Evolutionary conservation across 2,888 invertebrate species (phyloP), one percentile per base, ranked within the genome.

Genomic region (Cosmorhoe ocellata): DNA sequence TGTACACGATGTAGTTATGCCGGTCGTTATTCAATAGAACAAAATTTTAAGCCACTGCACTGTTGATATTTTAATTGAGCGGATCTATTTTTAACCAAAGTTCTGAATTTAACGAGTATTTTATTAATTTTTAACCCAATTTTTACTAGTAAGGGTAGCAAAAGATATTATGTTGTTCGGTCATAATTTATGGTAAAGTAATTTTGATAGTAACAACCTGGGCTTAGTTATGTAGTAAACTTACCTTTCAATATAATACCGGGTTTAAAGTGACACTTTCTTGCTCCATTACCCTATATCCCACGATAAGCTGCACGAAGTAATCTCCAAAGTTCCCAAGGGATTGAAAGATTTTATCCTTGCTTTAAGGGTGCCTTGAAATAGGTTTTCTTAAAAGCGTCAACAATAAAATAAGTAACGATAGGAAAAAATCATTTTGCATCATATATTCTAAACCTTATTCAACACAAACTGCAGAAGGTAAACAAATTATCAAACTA

Each of bases 311-410:
- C 42, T 52, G 28, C 38, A n/a, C 38, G 42, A 52, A 42, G 42
- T 52, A 52, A 52, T 52, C 51, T 51, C 27, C 40, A 28, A 45
- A 51, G 45, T 51, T 51, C 45, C 43, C 31, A 3, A 51, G 47
- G 47, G 51, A 39, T 33, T 42, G 42, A 42, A 32, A 51, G 51
- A 52, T 52, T 42, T 38, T 47, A 52, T 52, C 51, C 41, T 10
- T 36, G n/a, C 40, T 31, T 22, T 40, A 51, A 46, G 45, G 45
- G 37, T 51, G 41, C 18, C 13, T 30, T 26, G 31, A 39, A 33
- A 46, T 46, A 27, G 32, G 24, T 18, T 37, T 31, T 37, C 11
- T 5, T 28, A 7, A 22, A 37, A 44, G 11, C 37, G 13, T n/a
- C 4, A 24, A 18, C 4, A 18, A 18, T 18, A 18, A 18, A 18